Evolutionary conservation across 1,140 invertebrate genomes (phyloP).

Genomic region (Elysia chlorotica): DNA sequence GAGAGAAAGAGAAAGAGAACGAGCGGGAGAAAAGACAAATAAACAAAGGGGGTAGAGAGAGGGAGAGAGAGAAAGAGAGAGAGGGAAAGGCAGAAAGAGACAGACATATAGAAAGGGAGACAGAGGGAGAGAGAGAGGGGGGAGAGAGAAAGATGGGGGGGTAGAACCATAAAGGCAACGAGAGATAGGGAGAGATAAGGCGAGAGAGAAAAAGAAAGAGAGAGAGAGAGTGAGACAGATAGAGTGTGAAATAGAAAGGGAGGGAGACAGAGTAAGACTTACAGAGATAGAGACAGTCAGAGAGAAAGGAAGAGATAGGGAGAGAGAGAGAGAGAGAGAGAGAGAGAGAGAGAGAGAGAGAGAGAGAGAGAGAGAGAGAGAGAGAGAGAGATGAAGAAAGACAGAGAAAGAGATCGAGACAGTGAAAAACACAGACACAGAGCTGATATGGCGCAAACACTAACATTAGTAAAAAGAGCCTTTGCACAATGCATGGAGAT

Average conservation of each 20-base stretch:
- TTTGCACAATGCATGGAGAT: no score
- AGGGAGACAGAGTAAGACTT: constrained; percentile 39
- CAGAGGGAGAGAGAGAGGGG: not conserved
- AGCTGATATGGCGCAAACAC: not conserved
- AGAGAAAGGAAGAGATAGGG: not conserved
- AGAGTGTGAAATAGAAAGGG: not conserved
- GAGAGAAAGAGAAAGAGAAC: not conserved
- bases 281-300: constrained; percentile 33
- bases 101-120: not conserved
- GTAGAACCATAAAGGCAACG: not conserved
- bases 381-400: constrained; percentile 42
- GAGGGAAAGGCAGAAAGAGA: not conserved
- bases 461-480: no score
- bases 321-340: not conserved
- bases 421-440: constrained; percentile 20
- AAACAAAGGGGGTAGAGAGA: not conserved
- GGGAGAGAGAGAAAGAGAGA: not conserved
- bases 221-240: not conserved
- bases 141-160: not conserved
- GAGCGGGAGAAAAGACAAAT: not conserved
- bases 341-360: no score
- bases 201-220: not conserved
- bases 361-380: no score
- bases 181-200: not conserved
- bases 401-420: constrained; percentile 28